Evolutionary conservation across 2,113 vertebrate species (phyloP), one percentile per base, ranked within the genome.

Genomic region (Nycticryphes semicollaris): DNA sequence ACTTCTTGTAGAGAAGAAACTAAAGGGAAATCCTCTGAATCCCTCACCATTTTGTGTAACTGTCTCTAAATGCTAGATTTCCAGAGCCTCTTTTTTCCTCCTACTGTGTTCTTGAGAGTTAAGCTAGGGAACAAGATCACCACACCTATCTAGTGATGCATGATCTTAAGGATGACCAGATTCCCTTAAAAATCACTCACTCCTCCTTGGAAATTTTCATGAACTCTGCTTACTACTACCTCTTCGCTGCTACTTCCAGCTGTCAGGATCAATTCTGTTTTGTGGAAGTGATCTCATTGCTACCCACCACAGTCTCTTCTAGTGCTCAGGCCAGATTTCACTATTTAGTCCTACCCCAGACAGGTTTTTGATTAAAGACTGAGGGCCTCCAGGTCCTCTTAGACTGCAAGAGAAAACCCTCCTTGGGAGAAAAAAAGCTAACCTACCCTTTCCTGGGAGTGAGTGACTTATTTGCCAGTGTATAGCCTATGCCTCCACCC

Each of bases 401-500:
- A 67, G 12, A n/a, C 5, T 47, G 16, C 24, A 54, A 63, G 47
- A 48, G 4, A 80, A 76, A 60, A 13, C 11, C 2, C 4, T 48
- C 8, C 4, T 19, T 20, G 4, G 7, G 8, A 70, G 27, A 48
- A 25, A 82, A 84, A 50, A 20, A 31, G 12, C 3, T 10, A 3
- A 0, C 2, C 22, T 56, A 19, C 5, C 4, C 3, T 33, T 79
- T 76, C 17, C 27, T 57, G 9, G 7, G 22, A 35, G 6, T 21
- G 31, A 72, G 6, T 0, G 0, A 50, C 3, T 10, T 50, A 8
- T 33, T 50, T 78, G 7, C 4, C 31, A 57, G 8, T 4, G 10
- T 48, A 28, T 4, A 39, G 8, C 14, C 27, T 56, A 39, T 3
- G 12, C 3, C 0, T 3, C 1, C 7, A 30, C 27, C 4, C n/a